phyloP scores from a whole-genome alignment of 2,113 vertebrate species.

The Gymnocephalus cernua region DNA sequence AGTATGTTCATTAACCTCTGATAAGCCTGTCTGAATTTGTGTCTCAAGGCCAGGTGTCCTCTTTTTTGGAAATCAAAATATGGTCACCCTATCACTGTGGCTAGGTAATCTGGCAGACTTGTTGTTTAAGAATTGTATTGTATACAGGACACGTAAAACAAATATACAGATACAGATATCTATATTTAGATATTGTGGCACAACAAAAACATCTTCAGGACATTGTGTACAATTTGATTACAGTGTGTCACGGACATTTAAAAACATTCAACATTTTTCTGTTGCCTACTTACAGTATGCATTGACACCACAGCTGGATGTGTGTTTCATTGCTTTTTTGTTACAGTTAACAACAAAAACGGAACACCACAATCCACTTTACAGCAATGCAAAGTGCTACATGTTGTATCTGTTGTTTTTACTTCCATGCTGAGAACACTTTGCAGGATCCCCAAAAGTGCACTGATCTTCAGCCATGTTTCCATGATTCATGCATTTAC shows the following conservation, averaged over 20 bases:
- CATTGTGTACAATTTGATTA: not conserved
- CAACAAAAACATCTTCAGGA: not conserved
- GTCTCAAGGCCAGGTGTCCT: too few relatives aligned
- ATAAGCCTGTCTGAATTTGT: too few relatives aligned
- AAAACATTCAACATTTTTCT: not conserved
- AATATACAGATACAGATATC: not conserved
- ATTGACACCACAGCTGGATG: not conserved
- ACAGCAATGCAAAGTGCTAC: not conserved
- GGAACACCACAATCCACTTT: not conserved
- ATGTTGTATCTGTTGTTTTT: constrained; percentile 31
- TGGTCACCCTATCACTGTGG: too few relatives aligned
- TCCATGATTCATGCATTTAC: constrained; percentile 20
- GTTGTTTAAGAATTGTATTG: not conserved
- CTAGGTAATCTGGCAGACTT: not conserved
- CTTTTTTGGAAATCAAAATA: too few relatives aligned
- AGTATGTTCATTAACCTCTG: too few relatives aligned
- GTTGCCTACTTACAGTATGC: not conserved
- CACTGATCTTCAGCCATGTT: constrained; percentile 20
- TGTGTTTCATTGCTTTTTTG: constrained; percentile 1
- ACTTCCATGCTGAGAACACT: constrained; percentile 31
- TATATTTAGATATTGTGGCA: constrained; percentile 21
- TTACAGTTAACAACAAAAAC: not conserved
- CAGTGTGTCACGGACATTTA: not conserved
- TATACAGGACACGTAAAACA: not conserved
- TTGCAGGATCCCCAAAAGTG: constrained; percentile 3